Conservation (phyloP, 2,113 vertebrate species). For the Xyliphius kryptos region DNA sequence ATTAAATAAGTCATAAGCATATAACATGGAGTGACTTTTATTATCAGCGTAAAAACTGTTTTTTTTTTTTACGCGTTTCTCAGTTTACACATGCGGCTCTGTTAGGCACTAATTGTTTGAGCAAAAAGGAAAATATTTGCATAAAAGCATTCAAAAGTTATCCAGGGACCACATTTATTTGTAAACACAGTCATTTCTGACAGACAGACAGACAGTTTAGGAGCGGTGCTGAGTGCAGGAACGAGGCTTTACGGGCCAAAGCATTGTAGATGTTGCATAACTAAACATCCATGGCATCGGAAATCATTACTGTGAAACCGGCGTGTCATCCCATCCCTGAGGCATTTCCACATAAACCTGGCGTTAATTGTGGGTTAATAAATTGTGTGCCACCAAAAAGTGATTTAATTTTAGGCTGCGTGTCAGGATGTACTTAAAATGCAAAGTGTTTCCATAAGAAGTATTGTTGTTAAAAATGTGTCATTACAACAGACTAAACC, state of each 20-base stretch:
- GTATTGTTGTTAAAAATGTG: too few relatives aligned
- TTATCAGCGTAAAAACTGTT: neutral
- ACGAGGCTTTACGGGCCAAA: neutral
- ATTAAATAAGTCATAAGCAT: too few relatives aligned
- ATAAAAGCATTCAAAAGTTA: neutral
- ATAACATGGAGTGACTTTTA: too few relatives aligned
- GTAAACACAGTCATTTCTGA: neutral
- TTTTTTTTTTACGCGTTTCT: neutral
- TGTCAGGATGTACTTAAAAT: too few relatives aligned
- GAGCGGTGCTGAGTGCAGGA: neutral
- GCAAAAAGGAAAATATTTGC: neutral
- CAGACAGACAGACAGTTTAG: neutral
- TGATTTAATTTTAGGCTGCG: neutral
- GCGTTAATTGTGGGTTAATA: constrained; percentile 16
- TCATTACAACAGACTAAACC: too few relatives aligned
- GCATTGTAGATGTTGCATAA: constrained; percentile 6
- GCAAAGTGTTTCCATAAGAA: too few relatives aligned
- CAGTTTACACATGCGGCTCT: neutral
- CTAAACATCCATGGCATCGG: neutral
- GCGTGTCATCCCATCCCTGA: neutral
- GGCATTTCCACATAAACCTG: neutral
- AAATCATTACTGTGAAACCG: constrained; percentile 7
- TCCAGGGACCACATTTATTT: neutral
- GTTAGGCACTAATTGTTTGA: neutral
- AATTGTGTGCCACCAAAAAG: constrained; percentile 8